Percentiles rank a stretch among this genome's conserved stretches.
Evolutionary conservation across 2,113 vertebrate genomes (phyloP).

Genomic region (Aplodontia rufa): DNA sequence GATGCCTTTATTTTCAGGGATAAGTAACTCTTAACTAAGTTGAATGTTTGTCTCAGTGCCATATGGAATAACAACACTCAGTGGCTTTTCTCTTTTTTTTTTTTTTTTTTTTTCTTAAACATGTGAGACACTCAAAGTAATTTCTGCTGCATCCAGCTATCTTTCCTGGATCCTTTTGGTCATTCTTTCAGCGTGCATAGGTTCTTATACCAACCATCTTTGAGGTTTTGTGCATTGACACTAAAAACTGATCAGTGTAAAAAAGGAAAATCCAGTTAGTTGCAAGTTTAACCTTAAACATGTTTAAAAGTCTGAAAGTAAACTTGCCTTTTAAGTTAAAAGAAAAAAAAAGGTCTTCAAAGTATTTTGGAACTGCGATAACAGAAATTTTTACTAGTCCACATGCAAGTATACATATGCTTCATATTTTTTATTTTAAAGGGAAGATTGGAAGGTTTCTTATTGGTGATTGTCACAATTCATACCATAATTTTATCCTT

Average conservation of each 20-base stretch:
- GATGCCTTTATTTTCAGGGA: conserved; percentile 89
- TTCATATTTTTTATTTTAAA: conserved; percentile 59
- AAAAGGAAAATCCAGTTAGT: conserved; percentile 57
- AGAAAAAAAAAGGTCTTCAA: conserved; percentile 18
- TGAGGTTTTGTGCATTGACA: conserved; percentile 65
- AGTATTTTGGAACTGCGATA: conserved; percentile 62
- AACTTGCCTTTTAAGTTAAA: conserved; percentile 70
- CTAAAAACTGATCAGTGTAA: conserved; percentile 71
- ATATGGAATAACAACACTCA: conserved; percentile 83
- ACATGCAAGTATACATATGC: conserved; percentile 48
- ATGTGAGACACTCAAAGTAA: conserved; percentile 79
- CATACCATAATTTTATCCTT: conserved; percentile 37
- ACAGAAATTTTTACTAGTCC: conserved; percentile 55
- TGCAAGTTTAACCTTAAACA: conserved; percentile 55
- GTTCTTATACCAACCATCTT: conserved; percentile 34
- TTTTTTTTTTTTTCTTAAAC: conserved; percentile 57
- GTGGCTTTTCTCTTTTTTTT: conserved; percentile 74
- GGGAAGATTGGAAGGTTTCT: conserved; percentile 8
- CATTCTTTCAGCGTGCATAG: conserved; percentile 65
- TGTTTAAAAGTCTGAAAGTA: conserved; percentile 58
- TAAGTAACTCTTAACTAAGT: conserved; percentile 84
- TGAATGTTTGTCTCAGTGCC: conserved; percentile 87
- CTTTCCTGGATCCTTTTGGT: conserved; percentile 74
- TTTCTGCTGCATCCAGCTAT: conserved; percentile 79
- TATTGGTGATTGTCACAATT: conserved; percentile 49